Conservation (phyloP, 2,888 invertebrate species). For the Camponotus fellah region DNA sequence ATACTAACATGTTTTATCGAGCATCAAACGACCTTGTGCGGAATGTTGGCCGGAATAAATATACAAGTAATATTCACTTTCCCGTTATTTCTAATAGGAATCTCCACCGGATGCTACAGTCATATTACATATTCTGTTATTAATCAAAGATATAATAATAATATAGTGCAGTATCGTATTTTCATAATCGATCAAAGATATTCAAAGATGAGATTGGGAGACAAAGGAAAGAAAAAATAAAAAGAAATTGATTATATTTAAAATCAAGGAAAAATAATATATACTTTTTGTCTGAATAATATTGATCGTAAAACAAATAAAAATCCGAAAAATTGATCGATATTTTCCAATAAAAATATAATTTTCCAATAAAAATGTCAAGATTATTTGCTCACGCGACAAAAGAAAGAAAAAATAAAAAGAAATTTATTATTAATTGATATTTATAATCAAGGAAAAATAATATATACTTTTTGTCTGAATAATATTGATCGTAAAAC, state of each 20-base stretch:
- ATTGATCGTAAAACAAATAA: not conserved
- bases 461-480: not conserved
- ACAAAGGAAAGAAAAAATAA: not conserved
- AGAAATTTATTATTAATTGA: constrained; percentile 6
- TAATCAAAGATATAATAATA: constrained; percentile 8
- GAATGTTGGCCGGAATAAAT: constrained; percentile 43
- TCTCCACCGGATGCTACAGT: constrained; percentile 41
- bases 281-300: not conserved
- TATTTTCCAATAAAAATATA: not conserved
- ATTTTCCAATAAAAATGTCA: not conserved
- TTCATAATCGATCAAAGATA: not conserved
- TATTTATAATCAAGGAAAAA: not conserved
- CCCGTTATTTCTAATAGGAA: constrained; percentile 64
- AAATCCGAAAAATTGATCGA: not conserved
- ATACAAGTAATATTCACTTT: constrained; percentile 16
- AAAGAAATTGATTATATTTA: not conserved
- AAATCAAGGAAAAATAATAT: not conserved
- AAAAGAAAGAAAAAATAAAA: not conserved
- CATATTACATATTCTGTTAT: constrained; percentile 14
- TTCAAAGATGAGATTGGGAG: constrained; percentile 7
- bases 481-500: not conserved
- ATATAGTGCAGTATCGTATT: not conserved
- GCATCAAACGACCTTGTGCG: constrained; percentile 68
- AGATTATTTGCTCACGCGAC: not conserved
- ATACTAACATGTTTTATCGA: constrained; percentile 58